Evolutionary conservation across 2,797 vertebrate species (phyloP), one percentile per base, ranked within the genome.

Genomic region (Rousettus madagascariensis): DNA sequence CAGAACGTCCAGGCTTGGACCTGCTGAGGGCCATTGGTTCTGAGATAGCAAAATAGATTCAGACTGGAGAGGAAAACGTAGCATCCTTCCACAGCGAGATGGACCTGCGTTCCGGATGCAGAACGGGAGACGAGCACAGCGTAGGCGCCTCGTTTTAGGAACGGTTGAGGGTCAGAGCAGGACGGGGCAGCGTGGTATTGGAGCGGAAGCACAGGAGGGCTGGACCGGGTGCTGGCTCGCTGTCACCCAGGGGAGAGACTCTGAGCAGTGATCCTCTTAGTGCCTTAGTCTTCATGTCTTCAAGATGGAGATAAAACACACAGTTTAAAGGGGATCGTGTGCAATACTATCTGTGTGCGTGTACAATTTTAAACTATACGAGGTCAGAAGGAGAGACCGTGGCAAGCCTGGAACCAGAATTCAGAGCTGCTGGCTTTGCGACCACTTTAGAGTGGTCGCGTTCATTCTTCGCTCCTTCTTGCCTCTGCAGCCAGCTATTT

Each of bases 401-500:
- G 80, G 24, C 8, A 28, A 71, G 63, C 30, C n/a, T 57, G 66
- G 9, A 22, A 1, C 12, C 3, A 0, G 1, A 78, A 19, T 15
- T 19, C 51, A 41, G 2, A 12, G 65, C 0, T 0, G 6, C 28
- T 41, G 26, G 51, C 13, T 53, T 80, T 10, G 41, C 15, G 0
- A 1, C 24, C 51, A 38, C 38, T 86, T 22, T 3, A 71, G 61
- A 82, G 43, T 20, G 51, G 5, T 3, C 9, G 0, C 0, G n/a
- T 49, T 82, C 61, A 33, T 16, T 20, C 12, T 15, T 33, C 36
- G 9, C n/a, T 71, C 38, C 20, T 12, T 92, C 95, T 90, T 87
- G 5, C 68, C 69, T 95, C 94, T 68, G 65, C 26, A 43, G 7
- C 95, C 79, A 49, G 5, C 91, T 96, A 46, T 88, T 94, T 63